Base-by-base conservation (phyloP, 1,140 invertebrate genomes). In the Sminthurinus signatus region DNA sequence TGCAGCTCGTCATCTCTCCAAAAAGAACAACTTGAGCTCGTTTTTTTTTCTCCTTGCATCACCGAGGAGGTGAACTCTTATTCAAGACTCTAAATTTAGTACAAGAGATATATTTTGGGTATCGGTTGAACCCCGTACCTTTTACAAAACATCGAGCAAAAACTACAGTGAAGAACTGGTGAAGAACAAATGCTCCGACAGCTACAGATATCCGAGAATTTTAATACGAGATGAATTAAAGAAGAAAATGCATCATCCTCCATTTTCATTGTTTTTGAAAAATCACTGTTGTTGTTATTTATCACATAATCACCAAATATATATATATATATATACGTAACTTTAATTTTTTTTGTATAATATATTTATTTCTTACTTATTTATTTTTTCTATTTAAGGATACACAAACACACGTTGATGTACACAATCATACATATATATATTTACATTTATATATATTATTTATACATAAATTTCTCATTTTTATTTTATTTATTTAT, bases 21-120 rank as follows among this genome's bases (percentile, higher is more conserved):
- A n/a, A n/a, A n/a, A n/a, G n/a, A n/a, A 46, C 44, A n/a, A 46
- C 44, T 10, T 4, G 44, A 46, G n/a, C 19, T 14, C 19, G 19
- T 46, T 46, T 52, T 52, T 21, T 21, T 39, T 19, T 42, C 31
- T 56, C 54, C n/a, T 27, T 42, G 32, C 56, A 65, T 65, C 50
- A 65, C 36, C 32, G 25, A 60, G 29, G 36, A 39, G 54, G 14
- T 59, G 56, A 65, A 51, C 57, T 57, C 36, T 56, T 60, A 52
- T 65, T 50, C 48, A 56, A 59, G 46, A 55, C 58, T 68, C 66
- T 68, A 68, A 64, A 64, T 64, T 61, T 68, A 68, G 62, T 63
- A 51, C 51, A 36, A 64, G 66, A 36, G 32, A 15, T n/a, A 68
- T 68, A 68, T 68, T 68, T 68, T 64, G 52, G 66, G 66, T 36